These are phyloP conservation scores for Spodoptera litura DNA, from an alignment of 1,140 invertebrate genomes.

Conservation along the genomic window DNA sequence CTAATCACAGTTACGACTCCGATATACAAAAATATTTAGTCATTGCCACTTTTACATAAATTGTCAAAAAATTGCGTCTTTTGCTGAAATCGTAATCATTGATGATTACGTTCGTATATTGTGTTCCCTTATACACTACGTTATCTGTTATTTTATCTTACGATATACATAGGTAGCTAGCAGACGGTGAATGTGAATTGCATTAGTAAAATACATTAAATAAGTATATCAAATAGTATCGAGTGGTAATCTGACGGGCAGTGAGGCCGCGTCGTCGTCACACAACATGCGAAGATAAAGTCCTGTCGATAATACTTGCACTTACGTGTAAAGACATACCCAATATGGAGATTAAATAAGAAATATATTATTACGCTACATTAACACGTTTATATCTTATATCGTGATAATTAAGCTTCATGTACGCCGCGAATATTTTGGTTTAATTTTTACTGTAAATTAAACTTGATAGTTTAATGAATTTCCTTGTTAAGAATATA, in stretches of 20 bases:
- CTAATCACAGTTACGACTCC: constrained; percentile 5
- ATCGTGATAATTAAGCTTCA: not conserved
- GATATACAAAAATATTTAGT: constrained; percentile 17
- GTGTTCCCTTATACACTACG: not conserved
- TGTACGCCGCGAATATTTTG: not conserved
- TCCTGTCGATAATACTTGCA: constrained; percentile 12
- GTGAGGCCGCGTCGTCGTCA: constrained; percentile 7
- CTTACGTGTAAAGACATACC: constrained; percentile 8
- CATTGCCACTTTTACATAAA: constrained; percentile 26
- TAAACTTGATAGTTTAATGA: too few relatives aligned
- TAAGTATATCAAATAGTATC: constrained; percentile 21
- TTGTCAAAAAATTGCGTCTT: constrained; percentile 26
- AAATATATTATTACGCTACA: constrained; percentile 1
- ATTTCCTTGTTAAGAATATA: too few relatives aligned
- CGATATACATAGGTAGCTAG: not conserved
- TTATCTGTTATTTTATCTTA: constrained; percentile 30
- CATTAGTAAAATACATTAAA: constrained; percentile 24
- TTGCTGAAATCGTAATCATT: constrained; percentile 24
- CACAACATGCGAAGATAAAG: constrained; percentile 17
- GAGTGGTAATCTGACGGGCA: constrained; percentile 18
- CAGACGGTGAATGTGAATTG: constrained; percentile 22
- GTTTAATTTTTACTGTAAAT: too few relatives aligned
- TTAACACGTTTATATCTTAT: not conserved
- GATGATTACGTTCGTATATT: constrained; percentile 12
- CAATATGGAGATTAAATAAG: constrained; percentile 14